A percentile compares a stretch with the other conserved stretches of the same genome.
Conservation (phyloP, 2,797 vertebrate genomes). For the Urosaurus nigricauda region DNA sequence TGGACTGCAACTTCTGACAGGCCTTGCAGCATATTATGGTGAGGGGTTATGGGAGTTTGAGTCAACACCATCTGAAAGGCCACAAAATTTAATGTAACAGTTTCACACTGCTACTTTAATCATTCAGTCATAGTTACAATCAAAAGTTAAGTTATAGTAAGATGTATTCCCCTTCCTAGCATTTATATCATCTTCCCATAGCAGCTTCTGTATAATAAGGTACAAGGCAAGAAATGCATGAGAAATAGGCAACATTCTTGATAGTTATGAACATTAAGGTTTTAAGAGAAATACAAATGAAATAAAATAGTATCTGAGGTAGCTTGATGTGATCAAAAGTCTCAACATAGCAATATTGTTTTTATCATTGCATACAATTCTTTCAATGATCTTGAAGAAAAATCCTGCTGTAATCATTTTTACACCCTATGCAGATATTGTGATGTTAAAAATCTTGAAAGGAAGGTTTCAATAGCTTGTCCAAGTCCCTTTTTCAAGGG, state of each 20-base stretch:
- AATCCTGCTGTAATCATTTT: neutral
- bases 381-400: neutral
- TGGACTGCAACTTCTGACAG: neutral
- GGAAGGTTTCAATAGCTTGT: neutral
- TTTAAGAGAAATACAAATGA: neutral
- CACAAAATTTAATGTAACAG: neutral
- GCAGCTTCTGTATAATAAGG: no score
- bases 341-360: neutral
- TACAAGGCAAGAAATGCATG: neutral
- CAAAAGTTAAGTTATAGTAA: conserved; percentile 4
- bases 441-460: neutral
- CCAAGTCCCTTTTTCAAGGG: neutral
- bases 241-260: neutral
- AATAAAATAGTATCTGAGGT: neutral
- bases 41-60: neutral
- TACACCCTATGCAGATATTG: neutral
- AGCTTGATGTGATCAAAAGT: neutral
- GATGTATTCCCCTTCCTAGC: neutral
- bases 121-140: neutral
- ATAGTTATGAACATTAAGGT: neutral
- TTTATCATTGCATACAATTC: neutral
- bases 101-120: neutral
- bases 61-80: neutral
- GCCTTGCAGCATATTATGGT: neutral
- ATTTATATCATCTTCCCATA: no score